Base-by-base conservation (phyloP, 2,888 invertebrate genomes). In the Limnephilus lunatus region DNA sequence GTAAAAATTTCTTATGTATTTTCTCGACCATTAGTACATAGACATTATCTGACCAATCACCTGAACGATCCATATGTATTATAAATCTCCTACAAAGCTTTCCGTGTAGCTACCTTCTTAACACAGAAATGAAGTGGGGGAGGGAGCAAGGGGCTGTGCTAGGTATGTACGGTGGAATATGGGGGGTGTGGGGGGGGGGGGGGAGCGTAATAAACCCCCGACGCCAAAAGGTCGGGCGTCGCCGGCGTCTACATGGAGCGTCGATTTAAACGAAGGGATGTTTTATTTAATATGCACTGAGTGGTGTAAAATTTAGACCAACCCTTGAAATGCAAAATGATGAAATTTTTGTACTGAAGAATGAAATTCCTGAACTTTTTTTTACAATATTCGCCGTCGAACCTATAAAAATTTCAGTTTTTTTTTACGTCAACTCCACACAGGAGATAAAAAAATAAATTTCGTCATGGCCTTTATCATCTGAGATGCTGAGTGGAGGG, bases 231-330 rank as follows among this genome's bases (percentile, higher is more conserved):
- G 68, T 68, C 68, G 68, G 68, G n/a, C 68, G 68, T 4, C 68
- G 68, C 2, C 68, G 68, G 25, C 68, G 68, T 68, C 68, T 68
- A 68, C 68, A 68, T 9, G 68, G 25, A n/a, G 25, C 68, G 68
- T 68, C 68, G 68, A 68, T 68, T 68, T 68, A n/a, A 68, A 68
- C 68, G 68, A 68, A 68, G 68, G 68, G 68, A 68, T 68, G 68
- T 68, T 68, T 25, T 68, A 68, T 68, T 68, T 68, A 68, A 68
- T 68, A n/a, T 68, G 68, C 68, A 68, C 68, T 68, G 68, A 68
- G 25, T 68, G 68, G 25, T n/a, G 68, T 25, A 25, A 25, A 68
- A 1, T 25, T 5, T 53, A 53, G 15, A 14, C 53, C 53, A 0
- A 68, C 25, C 68, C 25, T 25, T n/a, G n/a, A 25, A 68, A 25